Percentiles rank a stretch among this genome's conserved stretches.
These are phyloP conservation scores for Gobionotothen gibberifrons DNA, from an alignment of 2,797 vertebrate genomes.

Conservation along the genomic window DNA sequence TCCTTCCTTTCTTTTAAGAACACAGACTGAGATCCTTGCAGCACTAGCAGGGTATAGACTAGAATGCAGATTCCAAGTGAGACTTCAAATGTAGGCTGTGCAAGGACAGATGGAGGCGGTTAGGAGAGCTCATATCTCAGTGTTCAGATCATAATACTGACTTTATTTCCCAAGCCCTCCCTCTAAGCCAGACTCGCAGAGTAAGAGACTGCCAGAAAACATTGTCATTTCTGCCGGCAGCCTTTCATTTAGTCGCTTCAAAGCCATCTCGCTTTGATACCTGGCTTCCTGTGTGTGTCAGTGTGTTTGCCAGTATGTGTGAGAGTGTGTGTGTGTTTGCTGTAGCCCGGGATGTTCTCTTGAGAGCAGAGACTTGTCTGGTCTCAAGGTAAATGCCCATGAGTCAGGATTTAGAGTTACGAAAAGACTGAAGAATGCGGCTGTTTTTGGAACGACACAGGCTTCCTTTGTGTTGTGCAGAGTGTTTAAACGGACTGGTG, in stretches of 20 bases:
- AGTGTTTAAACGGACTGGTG: constrained; percentile 51
- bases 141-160: constrained; percentile 76
- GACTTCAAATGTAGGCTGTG: constrained; percentile 70
- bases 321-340: constrained; percentile 17
- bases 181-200: constrained; percentile 69
- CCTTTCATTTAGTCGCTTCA: constrained; percentile 73
- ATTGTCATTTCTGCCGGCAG: constrained; percentile 69
- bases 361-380: constrained; percentile 60
- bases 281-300: constrained; percentile 52
- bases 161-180: constrained; percentile 72
- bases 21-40: constrained; percentile 47
- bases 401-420: constrained; percentile 59
- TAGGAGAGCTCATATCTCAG: constrained; percentile 75
- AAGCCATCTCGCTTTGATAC: constrained; percentile 69
- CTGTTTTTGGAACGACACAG: constrained; percentile 18
- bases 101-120: constrained; percentile 76
- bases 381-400: constrained; percentile 69
- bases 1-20: constrained; percentile 6
- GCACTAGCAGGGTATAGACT: constrained; percentile 42
- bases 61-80: constrained; percentile 63
- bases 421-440: constrained; percentile 41
- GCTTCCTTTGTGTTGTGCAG: constrained; percentile 33
- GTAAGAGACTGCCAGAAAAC: constrained; percentile 71
- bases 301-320: constrained; percentile 30
- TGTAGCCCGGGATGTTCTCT: constrained; percentile 55